A percentile compares a stretch with the other conserved stretches of the same genome.
These are phyloP conservation scores for Rutilus rutilus DNA, from an alignment of 2,113 vertebrate species.

Conservation along the genomic window DNA sequence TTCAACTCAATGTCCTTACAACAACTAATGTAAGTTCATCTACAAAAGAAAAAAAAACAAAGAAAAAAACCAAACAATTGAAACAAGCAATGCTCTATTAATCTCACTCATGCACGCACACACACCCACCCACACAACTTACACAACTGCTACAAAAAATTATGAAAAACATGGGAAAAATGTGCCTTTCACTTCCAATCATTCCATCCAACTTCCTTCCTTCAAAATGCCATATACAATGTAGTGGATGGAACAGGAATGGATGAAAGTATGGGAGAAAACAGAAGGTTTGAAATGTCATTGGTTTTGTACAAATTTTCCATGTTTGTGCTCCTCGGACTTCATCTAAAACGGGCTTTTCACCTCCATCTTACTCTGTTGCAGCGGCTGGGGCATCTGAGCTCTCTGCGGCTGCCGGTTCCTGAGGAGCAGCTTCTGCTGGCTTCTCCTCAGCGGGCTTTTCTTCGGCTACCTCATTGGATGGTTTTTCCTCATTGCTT, in stretches of 20 bases:
- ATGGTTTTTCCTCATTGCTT: slow-evolving; percentile 67
- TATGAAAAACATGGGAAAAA: slow-evolving; percentile 40
- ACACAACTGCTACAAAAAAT: slow-evolving; percentile 57
- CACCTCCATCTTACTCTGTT: slow-evolving; percentile 73
- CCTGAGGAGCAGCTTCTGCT: slow-evolving; percentile 52
- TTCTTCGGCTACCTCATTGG: slow-evolving; percentile 73
- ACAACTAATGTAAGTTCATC: slow-evolving; percentile 57
- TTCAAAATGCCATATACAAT: slow-evolving; percentile 73
- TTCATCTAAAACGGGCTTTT: slow-evolving; percentile 50
- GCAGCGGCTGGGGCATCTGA: slow-evolving; percentile 78
- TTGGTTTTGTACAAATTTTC: slow-evolving; percentile 94
- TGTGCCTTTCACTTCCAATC: slow-evolving; percentile 56
- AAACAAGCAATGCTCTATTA: slow-evolving; percentile 74
- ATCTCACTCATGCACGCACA: slow-evolving; percentile 82
- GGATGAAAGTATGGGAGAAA: slow-evolving; percentile 52
- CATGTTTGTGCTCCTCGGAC: slow-evolving; percentile 66
- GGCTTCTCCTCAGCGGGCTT: slow-evolving; percentile 67
- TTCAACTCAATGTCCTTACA: slow-evolving; percentile 65
- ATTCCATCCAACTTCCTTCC: slow-evolving; percentile 81
- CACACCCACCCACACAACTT: slow-evolving; percentile 43
- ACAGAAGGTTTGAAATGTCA: slow-evolving; percentile 90
- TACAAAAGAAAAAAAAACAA: slow-evolving; percentile 64
- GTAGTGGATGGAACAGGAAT: slow-evolving; percentile 82
- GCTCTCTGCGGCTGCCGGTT: slow-evolving; percentile 78
- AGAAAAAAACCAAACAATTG: slow-evolving; percentile 45